A percentile compares a stretch with the other conserved stretches of the same genome.
These are phyloP conservation scores for Todiramphus saurophagus DNA, from an alignment of 2,113 vertebrate species.

Conservation along the genomic window DNA sequence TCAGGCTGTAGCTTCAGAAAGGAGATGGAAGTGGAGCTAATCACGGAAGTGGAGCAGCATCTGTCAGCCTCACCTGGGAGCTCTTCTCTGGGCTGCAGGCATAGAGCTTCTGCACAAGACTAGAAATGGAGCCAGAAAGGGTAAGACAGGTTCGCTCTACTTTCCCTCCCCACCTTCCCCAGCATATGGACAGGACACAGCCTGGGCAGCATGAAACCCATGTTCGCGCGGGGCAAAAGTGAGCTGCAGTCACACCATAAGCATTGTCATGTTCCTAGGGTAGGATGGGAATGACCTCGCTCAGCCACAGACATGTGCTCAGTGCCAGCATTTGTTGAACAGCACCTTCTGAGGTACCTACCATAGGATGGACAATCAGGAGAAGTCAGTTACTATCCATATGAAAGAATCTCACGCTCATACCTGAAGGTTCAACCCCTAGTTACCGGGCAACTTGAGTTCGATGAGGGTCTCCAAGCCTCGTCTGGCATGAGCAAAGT, in stretches of 20 bases:
- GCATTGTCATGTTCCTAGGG: not conserved
- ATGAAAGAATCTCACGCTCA: not conserved
- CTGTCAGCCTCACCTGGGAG: not conserved
- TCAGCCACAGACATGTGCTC: not conserved
- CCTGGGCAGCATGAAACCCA: not conserved
- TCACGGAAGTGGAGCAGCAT: not conserved
- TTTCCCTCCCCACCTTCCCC: not conserved
- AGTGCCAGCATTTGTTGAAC: not conserved
- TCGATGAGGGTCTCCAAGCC: not conserved
- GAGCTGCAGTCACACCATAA: not conserved
- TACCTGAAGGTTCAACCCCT: not conserved
- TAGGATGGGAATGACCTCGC: not conserved
- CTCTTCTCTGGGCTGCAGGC: not conserved
- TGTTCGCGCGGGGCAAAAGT: accelerated
- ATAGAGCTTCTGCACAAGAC: not conserved
- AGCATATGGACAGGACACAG: not conserved
- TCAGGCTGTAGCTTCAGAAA: not conserved
- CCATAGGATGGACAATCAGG: not conserved
- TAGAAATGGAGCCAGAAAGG: not conserved
- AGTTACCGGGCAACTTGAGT: not conserved
- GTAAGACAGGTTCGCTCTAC: not conserved
- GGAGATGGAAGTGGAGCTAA: not conserved
- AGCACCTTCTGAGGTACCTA: not conserved
- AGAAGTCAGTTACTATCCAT: not conserved
- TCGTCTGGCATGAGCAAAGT: accelerated